Evolutionary conservation across 1,140 invertebrate genomes (phyloP), one percentile per base, ranked within the genome.

Genomic region (Adelges cooleyi): DNA sequence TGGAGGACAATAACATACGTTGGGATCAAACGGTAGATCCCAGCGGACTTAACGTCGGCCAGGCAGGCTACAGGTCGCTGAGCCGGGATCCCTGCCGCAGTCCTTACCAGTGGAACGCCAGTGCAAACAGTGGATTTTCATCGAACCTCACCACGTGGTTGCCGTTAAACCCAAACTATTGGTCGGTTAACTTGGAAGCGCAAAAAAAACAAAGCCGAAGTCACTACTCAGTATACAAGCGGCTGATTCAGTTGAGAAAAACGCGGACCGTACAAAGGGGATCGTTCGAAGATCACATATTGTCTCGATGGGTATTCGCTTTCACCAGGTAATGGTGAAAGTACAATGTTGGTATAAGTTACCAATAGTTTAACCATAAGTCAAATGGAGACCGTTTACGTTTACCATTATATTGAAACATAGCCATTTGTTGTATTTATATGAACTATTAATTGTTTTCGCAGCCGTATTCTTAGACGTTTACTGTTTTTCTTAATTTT

Each of bases 21-120:
- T 81, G 77, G 74, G 76, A 78, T 62, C 77, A 80, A 67, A 78
- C 79, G 0, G 53, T 76, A 0, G 79, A 80, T 68, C 78, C 79
- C 0, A 70, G 71, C 4, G 69, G 25, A 52, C 38, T 27, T 65
- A 51, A 78, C 77, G 20, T 29, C 76, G 76, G 15, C 73, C 77
- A 29, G 74, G 76, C n/a, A n/a, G n/a, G n/a, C n/a, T n/a, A 40
- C 80, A 82, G 70, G 59, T 72, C 0, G 50, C 72, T 2, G 74
- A 70, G 17, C 80, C 75, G 84, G 11, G 86, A 89, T 73, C 82
- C 84, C 0, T 80, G 80, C 36, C 75, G 89, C 27, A 81, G 83
- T 0, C 85, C 87, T 1, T 87, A 87, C 74, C 85, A 86, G 40
- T 90, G 87, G 87, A 79, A 84, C n/a, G n/a, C n/a, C 3, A n/a